These are phyloP conservation scores for Augochlora pura DNA, from an alignment of 1,140 invertebrate genomes.

Conservation along the genomic window DNA sequence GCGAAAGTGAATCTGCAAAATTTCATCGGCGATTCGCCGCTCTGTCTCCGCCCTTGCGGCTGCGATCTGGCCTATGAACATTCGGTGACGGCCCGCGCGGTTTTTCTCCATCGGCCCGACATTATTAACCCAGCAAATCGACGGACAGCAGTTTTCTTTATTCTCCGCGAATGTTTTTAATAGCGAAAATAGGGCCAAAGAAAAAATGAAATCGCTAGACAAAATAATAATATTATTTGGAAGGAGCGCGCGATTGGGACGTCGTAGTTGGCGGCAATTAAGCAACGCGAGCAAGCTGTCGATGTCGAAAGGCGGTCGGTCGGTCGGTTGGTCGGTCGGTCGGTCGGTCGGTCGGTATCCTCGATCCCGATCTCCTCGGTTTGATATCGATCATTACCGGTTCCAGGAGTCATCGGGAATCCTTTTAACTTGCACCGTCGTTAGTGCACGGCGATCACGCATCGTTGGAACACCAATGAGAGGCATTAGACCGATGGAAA, in stretches of 20 bases:
- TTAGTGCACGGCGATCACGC: conserved; percentile 44
- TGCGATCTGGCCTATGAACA: neutral
- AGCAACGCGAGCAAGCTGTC: too few species aligned
- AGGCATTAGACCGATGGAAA: conserved; percentile 51
- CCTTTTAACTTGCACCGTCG: conserved; percentile 48
- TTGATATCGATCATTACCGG: conserved; percentile 31
- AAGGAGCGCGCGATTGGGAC: neutral
- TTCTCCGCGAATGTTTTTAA: too few species aligned
- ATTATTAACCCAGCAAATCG: too few species aligned
- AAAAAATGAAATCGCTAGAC: too few species aligned
- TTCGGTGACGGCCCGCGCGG: neutral
- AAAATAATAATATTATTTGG: too few species aligned
- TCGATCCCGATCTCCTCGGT: neutral
- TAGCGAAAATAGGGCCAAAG: too few species aligned
- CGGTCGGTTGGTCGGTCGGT: too few species aligned
- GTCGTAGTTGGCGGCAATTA: neutral
- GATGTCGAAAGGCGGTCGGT: too few species aligned
- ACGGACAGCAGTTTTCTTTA: too few species aligned
- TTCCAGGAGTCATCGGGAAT: conserved; percentile 36
- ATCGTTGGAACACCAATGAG: conserved; percentile 53
- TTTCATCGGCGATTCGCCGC: conserved; percentile 32
- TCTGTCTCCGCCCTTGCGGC: neutral
- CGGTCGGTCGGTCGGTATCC: too few species aligned
- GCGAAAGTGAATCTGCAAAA: conserved; percentile 58
- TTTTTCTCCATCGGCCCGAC: too few species aligned